phyloP scores from a whole-genome alignment of 2,113 vertebrate genomes.

The Micromys minutus region DNA sequence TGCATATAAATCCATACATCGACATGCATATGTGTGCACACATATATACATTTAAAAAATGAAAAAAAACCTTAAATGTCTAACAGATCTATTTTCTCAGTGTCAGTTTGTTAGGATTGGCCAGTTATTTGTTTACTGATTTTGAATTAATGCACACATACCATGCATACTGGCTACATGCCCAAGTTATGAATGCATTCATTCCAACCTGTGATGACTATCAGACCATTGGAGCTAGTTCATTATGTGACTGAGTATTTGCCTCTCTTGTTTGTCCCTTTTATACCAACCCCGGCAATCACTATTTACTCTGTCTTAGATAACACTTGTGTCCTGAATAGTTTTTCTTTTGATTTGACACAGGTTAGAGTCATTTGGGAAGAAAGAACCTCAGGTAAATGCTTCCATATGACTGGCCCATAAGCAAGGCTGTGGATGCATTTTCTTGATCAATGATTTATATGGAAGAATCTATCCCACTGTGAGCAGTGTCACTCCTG shows the following conservation, averaged over 20 bases:
- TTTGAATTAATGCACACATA: background rate
- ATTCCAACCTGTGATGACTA: too few relatives aligned
- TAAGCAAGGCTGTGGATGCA: background rate
- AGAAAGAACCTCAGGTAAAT: background rate
- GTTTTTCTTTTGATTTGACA: background rate
- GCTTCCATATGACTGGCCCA: background rate
- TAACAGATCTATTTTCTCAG: background rate
- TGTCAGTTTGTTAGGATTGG: background rate
- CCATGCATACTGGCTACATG: too few relatives aligned
- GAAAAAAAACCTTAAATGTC: background rate
- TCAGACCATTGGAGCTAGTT: background rate
- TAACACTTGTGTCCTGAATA: background rate
- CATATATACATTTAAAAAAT: background rate
- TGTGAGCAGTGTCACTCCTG: background rate
- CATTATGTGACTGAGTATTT: background rate
- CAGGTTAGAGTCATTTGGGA: too few relatives aligned
- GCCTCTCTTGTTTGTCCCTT: background rate
- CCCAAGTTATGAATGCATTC: too few relatives aligned
- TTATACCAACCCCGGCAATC: background rate
- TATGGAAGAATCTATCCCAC: background rate
- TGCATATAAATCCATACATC: background rate
- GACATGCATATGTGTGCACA: background rate
- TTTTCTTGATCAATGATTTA: background rate
- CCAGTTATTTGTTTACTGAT: background rate
- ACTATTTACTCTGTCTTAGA: background rate